phyloP scores from a whole-genome alignment of 2,797 vertebrate genomes.

The Pyrocephalus nanus region DNA sequence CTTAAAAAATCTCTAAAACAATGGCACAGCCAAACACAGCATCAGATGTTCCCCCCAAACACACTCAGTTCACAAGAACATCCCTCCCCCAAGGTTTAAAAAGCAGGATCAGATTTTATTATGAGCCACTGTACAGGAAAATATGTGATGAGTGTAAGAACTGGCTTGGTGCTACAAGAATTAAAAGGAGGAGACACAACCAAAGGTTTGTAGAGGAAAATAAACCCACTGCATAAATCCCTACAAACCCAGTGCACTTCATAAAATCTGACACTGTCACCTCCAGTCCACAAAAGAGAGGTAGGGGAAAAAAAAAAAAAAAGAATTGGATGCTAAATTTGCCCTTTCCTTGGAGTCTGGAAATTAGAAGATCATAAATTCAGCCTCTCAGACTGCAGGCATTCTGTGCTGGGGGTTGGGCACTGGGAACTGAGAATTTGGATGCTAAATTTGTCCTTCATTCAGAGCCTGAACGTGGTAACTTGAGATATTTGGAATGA shows the following conservation, averaged over 20 bases:
- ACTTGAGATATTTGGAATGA: not conserved
- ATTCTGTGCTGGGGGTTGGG: not conserved
- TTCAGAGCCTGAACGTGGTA: not conserved
- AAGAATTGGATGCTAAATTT: not conserved
- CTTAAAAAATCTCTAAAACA: not conserved
- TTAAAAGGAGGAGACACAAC: not conserved
- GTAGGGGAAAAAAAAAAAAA: not conserved
- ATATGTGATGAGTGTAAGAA: not conserved
- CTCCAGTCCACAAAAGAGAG: not conserved
- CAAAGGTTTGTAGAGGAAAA: not conserved
- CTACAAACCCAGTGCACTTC: not conserved
- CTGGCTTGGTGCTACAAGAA: not conserved
- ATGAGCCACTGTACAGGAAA: not conserved
- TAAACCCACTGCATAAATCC: not conserved
- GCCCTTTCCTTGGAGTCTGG: not conserved
- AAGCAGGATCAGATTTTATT: not conserved
- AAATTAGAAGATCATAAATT: not conserved
- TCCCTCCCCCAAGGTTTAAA: not conserved
- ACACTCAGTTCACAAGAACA: not conserved
- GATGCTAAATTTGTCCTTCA: not conserved
- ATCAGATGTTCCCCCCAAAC: not conserved
- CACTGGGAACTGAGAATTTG: accelerated
- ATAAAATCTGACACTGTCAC: constrained; percentile 3
- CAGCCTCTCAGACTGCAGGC: not conserved
- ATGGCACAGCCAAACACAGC: accelerated